Percentiles rank a stretch among this genome's conserved stretches.
These are phyloP conservation scores for Malurus leucopterus DNA, from an alignment of 2,797 vertebrate genomes.

Conservation along the genomic window DNA sequence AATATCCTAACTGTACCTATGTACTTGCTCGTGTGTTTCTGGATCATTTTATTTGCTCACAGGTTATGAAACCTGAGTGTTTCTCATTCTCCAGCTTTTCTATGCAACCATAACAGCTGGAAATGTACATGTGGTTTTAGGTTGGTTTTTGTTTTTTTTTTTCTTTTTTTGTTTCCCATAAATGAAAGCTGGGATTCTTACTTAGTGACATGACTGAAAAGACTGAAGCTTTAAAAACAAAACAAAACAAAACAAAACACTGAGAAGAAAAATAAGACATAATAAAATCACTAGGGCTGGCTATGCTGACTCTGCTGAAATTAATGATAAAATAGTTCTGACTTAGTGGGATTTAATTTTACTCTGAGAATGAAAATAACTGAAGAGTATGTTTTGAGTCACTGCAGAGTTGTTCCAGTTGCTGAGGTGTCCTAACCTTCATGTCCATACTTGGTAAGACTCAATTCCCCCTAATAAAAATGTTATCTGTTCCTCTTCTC, in stretches of 20 bases:
- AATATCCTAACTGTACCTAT: background rate
- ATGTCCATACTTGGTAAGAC: background rate
- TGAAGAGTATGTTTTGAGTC: background rate
- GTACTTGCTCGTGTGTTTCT: background rate
- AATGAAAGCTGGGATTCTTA: background rate
- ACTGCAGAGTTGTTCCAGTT: background rate
- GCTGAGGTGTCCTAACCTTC: background rate
- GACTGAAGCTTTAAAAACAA: background rate
- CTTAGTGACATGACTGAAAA: background rate
- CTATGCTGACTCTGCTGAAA: background rate
- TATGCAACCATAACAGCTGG: background rate
- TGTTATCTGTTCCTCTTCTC: background rate
- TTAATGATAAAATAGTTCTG: background rate
- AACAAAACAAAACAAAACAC: background rate
- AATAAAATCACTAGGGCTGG: background rate
- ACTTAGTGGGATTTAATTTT: background rate
- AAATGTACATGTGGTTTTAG: background rate
- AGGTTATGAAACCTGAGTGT: background rate
- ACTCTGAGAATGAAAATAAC: background rate
- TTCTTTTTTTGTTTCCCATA: rapidly evolving
- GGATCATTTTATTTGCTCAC: background rate
- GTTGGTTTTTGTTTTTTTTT: rapidly evolving
- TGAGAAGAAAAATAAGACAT: background rate
- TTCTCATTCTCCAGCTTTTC: constrained; percentile 5
- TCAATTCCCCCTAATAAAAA: background rate